Base-by-base conservation (phyloP, 2,797 vertebrate genomes). In the Falco concolor region DNA sequence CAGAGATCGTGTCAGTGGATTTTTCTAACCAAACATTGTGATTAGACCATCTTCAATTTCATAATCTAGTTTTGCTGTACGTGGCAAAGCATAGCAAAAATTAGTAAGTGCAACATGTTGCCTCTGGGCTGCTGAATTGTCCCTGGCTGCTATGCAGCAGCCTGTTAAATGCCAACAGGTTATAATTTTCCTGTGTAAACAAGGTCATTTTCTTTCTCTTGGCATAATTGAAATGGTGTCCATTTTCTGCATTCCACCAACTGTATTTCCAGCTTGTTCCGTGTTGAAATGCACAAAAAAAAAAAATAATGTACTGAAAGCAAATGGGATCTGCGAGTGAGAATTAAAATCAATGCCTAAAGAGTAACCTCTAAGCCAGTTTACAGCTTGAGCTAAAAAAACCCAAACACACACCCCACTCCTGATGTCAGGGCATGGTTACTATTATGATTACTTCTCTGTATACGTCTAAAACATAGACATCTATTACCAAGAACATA, bases 161-260 rank as follows among this genome's bases (percentile, higher is more conserved):
- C 22, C 57, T 64, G 24, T 64, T 86, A 49, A 21, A 13, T 78
- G 89, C 76, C 54, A 73, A 17, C 21, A 68, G 84, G 60, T 95
- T 87, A 83, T 59, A 68, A 70, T 93, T 94, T 93, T 54, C 42
- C 45, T 42, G 91, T 92, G 61, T 89, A 90, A 96, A 79, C 83
- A 86, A 73, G 38, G 52, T 44, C 50, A 25, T 0, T 40, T 93
- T 87, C 68, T 90, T 54, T 73, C 45, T 63, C 65, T 64, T 42
- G 25, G 50, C 42, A 23, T 73, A 54, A 60, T 61, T 49, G 75
- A 61, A 69, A 25, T 8, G 25, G 38, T 79, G 59, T 70, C 54
- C 57, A 17, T 63, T 87, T 89, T 57, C 91, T 82, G 20, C 23
- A 5, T 77, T 83, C 30, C 56, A 67, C 70, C 61, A 92, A 92